Evolutionary conservation across 1,140 invertebrate species (phyloP), one percentile per base, ranked within the genome.

Genomic region (Drosophila rhopaloa): DNA sequence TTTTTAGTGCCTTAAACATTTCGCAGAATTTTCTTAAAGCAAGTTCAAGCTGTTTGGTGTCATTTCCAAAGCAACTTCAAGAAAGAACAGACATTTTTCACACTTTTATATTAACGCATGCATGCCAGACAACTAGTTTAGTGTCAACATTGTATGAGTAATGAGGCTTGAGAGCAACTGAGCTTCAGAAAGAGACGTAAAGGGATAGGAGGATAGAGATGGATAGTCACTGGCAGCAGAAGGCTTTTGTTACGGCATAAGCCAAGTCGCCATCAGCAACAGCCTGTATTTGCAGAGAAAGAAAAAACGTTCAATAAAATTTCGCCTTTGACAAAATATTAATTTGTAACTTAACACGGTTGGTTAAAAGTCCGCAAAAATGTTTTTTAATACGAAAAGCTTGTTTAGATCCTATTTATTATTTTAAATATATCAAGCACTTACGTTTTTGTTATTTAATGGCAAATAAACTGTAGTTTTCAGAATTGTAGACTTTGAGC

Each of bases 111-210:
- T 75, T 75, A 75, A 75, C 73, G 50, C 74, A 60, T 55, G 55
- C 58, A 50, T 48, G 63, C 61, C 58, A 76, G 71, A 71, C 74
- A 75, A 71, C 75, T 67, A 88, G 82, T 82, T 75, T 76, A 79
- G 75, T 88, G 83, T 86, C 82, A 86, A 86, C 82, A 85, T 81
- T 88, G 83, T 86, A 63, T 88, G 83, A 85, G 79, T 88, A 86
- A 86, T 86, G 83, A 85, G 80, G 56, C 73, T 54, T 54, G 43
- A 76, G 40, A 57, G 53, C 41, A 61, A 37, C 53, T 27, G 19
- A 27, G 50, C 27, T 13, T 14, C 32, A 32, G 54, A 55, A 27
- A 32, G 29, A 47, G 65, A 14, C 32, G 29, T 16, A 65, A 37
- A 53, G 48, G 43, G 46, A 59, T 35, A 13, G 38, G 16, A 10